Evolutionary conservation across 2,113 vertebrate species (phyloP), one percentile per base, ranked within the genome.

Genomic region (Irena cyanogastra): DNA sequence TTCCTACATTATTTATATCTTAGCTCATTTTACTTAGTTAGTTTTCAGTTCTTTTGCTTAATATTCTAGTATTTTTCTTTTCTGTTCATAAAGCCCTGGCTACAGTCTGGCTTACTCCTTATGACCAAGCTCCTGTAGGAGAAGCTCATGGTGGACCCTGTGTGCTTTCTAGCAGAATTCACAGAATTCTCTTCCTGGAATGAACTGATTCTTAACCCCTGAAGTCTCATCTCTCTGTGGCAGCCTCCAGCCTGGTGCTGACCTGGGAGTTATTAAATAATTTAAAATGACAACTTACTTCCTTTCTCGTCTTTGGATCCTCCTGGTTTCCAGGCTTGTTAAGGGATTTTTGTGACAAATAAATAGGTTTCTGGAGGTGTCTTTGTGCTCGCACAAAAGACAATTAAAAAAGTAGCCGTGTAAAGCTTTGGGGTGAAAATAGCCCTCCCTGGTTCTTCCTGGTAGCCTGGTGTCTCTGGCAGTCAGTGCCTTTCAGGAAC

Each of bases 41-140:
- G 5, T 91, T 97, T 92, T 89, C 78, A 84, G 47, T 92, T 95
- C 26, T 93, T 96, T 96, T 87, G 54, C 68, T 93, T 57, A 85
- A 64, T 94, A 78, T 96, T 95, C 93, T 70, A 81, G 26, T 96
- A 21, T 84, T 96, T 91, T 94, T 91, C 39, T 95, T 88, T 82
- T 91, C 56, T 95, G 83, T 82, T 59, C 45, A 12, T 53, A n/a
- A 82, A 81, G 24, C 35, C 23, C 4, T 91, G 33, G 7, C 19
- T 93, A 17, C 59, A 69, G 28, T 65, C 33, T 10, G 17, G 16
- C 23, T 92, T 78, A 23, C 3, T 65, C 27, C 39, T 78, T 28
- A 23, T 24, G 31, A 11, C 7, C 39, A 61, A 28, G 18, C 9
- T 70, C 28, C 45, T 83, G 37, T 49, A 16, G 42, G 49, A 89